These are phyloP conservation scores for Amitus sp. DNA, from an alignment of 2,888 invertebrate genomes.

Conservation along the genomic window DNA sequence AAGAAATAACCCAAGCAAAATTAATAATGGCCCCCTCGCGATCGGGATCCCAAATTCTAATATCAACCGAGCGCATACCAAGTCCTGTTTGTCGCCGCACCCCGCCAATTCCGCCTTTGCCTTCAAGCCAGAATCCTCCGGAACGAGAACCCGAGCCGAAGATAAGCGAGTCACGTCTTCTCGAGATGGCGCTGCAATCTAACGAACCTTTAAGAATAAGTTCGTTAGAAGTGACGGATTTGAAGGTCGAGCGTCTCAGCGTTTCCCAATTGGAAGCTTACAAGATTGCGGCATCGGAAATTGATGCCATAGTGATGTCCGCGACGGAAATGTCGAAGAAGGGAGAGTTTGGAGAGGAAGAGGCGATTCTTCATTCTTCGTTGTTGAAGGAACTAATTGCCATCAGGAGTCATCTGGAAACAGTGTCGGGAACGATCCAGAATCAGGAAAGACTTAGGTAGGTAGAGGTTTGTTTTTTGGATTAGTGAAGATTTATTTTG, in stretches of 20 bases:
- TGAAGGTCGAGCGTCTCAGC: constrained; percentile 82
- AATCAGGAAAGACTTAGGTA: constrained; percentile 31
- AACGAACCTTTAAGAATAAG: constrained; percentile 68
- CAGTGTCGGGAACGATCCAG: constrained; percentile 33
- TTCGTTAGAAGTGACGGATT: constrained; percentile 76
- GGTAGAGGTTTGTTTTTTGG: constrained; percentile 24
- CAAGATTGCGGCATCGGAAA: constrained; percentile 83
- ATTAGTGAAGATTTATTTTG: background rate
- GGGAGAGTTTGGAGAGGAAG: constrained; percentile 74
- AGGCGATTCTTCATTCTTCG: constrained; percentile 70
- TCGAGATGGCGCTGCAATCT: constrained; percentile 46
- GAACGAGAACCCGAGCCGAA: constrained; percentile 14
- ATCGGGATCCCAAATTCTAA: constrained; percentile 58
- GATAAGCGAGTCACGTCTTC: constrained; percentile 16
- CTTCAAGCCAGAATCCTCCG: constrained; percentile 13
- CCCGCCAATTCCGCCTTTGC: constrained; percentile 52
- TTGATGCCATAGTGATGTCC: constrained; percentile 79
- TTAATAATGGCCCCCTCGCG: constrained; percentile 56
- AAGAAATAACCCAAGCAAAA: constrained; percentile 60
- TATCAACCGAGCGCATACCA: constrained; percentile 59
- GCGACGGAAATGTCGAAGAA: constrained; percentile 79
- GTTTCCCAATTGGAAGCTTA: constrained; percentile 83
- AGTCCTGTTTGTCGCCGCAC: constrained; percentile 47
- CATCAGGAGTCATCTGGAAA: constrained; percentile 55
- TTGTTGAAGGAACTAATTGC: constrained; percentile 59